Evolutionary conservation across 2,113 vertebrate genomes (phyloP).

Genomic region (Prietella phreatophila): DNA sequence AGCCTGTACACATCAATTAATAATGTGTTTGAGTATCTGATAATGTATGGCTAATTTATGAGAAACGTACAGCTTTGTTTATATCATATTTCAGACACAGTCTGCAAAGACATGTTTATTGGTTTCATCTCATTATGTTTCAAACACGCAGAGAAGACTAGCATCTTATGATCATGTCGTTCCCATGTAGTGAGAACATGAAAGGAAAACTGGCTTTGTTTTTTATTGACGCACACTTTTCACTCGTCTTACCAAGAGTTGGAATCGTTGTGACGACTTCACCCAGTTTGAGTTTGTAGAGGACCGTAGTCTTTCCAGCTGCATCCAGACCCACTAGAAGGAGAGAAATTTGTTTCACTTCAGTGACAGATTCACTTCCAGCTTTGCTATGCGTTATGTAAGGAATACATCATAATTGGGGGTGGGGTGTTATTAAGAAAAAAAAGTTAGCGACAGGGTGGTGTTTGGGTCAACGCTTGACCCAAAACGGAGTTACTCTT

Average conservation of each 20-base stretch:
- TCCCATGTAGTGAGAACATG: not conserved
- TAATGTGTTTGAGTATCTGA: not conserved
- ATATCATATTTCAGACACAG: not conserved
- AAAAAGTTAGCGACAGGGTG: no score
- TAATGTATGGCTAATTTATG: not conserved
- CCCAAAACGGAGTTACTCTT: no score
- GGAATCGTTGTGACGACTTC: slow-evolving; percentile 81
- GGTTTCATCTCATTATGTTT: not conserved
- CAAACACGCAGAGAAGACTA: not conserved
- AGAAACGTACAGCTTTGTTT: not conserved
- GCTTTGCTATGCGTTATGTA: no score
- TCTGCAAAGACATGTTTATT: no score
- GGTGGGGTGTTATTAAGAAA: no score
- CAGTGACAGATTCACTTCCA: no score
- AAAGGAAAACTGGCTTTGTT: not conserved
- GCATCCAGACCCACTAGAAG: slow-evolving; percentile 75
- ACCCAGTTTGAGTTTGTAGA: slow-evolving; percentile 82
- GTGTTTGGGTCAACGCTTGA: no score
- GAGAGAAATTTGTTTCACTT: not conserved
- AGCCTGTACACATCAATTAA: slow-evolving; percentile 65
- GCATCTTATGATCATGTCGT: not conserved
- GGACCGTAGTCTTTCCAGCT: slow-evolving; percentile 81
- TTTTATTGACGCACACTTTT: not conserved
- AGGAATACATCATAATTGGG: no score
- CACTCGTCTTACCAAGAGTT: slow-evolving; percentile 70